Evolutionary conservation across 2,888 invertebrate species (phyloP), one percentile per base, ranked within the genome.

Genomic region (Ephialtes manifestator): DNA sequence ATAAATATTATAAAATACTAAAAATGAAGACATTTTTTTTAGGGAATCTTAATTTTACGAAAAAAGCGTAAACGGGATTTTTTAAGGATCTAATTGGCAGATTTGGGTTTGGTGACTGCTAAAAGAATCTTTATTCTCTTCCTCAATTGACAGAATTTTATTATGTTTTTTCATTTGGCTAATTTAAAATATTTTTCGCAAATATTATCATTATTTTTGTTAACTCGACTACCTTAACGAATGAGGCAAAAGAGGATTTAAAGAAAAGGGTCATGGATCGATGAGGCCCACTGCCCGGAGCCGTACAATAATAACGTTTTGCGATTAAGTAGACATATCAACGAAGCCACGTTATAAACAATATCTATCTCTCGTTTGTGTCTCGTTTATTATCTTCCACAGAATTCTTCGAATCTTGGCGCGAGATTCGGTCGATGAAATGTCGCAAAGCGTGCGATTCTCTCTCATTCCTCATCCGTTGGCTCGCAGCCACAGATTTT

Each of bases 271-370:
- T 53, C 70, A 63, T 35, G n/a, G 53, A 76, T 63, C 46, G 60
- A 78, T 10, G 70, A 68, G 75, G 60, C 80, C 11, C 67, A 80
- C 87, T 85, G 78, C 46, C 60, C 79, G 67, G 86, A 89, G 86
- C 84, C 89, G 91, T 91, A 90, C 90, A 90, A 91, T 92, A 91
- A 90, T 87, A 87, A 88, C 35, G 68, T 90, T 88, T 90, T 81
- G 87, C 87, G 79, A 87, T 91, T 91, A 90, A 90, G 90, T 92
- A 92, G 91, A 92, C 92, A 92, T 92, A 92, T 92, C 92, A 92
- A 92, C 92, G 92, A 92, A 92, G 81, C 83, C 81, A 84, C 84
- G 86, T 89, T 89, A 84, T 89, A 83, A 89, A 68, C 65, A 72
- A 75, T 74, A 81, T 53, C 53, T 53, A 68, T 55, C n/a, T 55